A percentile compares a stretch with the other conserved stretches of the same genome.
Conservation (phyloP, 2,888 invertebrate species). For the Drosophila leonis region DNA sequence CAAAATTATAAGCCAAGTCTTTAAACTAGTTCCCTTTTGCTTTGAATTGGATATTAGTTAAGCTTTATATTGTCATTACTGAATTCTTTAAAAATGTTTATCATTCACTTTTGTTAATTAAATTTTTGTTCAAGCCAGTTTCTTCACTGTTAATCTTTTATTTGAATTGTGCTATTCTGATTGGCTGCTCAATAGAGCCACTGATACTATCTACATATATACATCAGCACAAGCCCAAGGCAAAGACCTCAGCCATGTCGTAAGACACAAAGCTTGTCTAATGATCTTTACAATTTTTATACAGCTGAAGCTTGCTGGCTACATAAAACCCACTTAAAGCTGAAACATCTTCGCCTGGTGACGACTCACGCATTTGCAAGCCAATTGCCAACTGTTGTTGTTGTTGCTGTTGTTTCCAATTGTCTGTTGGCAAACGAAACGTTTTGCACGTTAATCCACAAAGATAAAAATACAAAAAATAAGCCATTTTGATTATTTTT, state of each 20-base stretch:
- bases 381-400: conserved; percentile 57
- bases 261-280: conserved; percentile 46
- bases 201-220: conserved; percentile 21
- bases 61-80: conserved; percentile 20
- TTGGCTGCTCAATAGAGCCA: conserved; percentile 23
- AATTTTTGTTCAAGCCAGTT: conserved; percentile 45
- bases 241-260: conserved; percentile 37
- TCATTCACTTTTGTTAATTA: conserved; percentile 41
- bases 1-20: neutral
- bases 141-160: conserved; percentile 19
- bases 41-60: neutral
- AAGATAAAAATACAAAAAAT: conserved; percentile 14
- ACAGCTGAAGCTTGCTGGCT: conserved; percentile 23
- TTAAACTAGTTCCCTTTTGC: conserved; percentile 34
- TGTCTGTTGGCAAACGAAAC: conserved; percentile 28
- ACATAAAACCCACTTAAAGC: conserved; percentile 46
- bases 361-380: conserved; percentile 68
- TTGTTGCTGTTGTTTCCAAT: conserved; percentile 32
- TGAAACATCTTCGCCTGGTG: conserved; percentile 42
- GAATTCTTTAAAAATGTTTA: conserved; percentile 20
- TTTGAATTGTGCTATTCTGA: conserved; percentile 37
- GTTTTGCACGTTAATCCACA: conserved; percentile 38
- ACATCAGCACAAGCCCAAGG: conserved; percentile 32
- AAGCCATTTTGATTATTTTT: conserved; percentile 59
- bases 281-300: conserved; percentile 46